Evolutionary conservation across 2,113 vertebrate species (phyloP).

Genomic region (Nicator chloris): DNA sequence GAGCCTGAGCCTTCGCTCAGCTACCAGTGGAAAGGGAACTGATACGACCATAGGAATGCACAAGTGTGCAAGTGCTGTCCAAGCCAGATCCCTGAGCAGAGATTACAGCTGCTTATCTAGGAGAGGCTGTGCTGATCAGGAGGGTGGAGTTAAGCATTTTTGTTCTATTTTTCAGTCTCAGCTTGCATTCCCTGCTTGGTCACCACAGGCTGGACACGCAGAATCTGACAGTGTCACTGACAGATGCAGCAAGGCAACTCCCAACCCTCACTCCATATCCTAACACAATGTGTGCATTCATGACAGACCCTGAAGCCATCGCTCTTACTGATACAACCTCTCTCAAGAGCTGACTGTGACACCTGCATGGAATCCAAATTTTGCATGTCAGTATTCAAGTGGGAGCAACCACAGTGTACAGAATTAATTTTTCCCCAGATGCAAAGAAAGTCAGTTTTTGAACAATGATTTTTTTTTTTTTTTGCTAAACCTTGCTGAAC

Average conservation of each 20-base stretch:
- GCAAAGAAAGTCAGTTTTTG: not conserved
- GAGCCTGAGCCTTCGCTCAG: not conserved
- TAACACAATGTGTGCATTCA: fast-evolving
- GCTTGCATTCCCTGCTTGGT: not conserved
- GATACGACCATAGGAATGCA: fast-evolving
- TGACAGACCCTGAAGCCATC: not conserved
- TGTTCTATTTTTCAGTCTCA: not conserved
- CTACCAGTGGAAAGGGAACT: not conserved
- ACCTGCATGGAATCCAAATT: not conserved
- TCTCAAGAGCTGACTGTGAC: not conserved
- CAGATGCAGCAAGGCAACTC: not conserved
- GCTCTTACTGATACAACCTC: not conserved
- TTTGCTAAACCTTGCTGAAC: not conserved
- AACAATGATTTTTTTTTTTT: not conserved
- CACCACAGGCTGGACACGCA: not conserved
- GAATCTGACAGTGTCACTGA: not conserved
- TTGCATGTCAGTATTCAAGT: not conserved
- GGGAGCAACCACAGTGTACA: not conserved
- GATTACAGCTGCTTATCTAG: not conserved
- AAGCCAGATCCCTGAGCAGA: not conserved
- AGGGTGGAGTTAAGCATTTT: not conserved
- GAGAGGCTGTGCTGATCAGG: not conserved
- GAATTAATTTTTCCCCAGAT: not conserved
- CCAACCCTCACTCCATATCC: not conserved
- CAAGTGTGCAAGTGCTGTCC: not conserved